Conservation (phyloP, 2,888 invertebrate species). For the Hemithea aestivaria region DNA sequence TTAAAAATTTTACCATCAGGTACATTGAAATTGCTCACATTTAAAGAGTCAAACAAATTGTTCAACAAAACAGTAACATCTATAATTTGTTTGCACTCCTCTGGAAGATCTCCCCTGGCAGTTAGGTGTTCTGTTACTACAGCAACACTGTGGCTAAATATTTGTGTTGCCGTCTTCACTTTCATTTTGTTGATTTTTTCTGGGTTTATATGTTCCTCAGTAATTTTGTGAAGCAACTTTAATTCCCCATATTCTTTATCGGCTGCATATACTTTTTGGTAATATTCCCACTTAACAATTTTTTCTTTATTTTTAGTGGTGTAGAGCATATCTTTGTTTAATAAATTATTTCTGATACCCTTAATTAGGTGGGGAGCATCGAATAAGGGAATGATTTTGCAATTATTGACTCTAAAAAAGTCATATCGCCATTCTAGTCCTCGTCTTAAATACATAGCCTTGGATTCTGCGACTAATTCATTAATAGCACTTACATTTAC, state of each 20-base stretch:
- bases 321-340: conserved; percentile 26
- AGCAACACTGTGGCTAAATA: conserved; percentile 35
- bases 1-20: conserved; percentile 24
- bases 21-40: conserved; percentile 14
- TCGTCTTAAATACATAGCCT: conserved; percentile 13
- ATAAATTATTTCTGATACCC: conserved; percentile 28
- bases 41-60: conserved; percentile 26
- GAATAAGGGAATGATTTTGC: conserved; percentile 26
- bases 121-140: conserved; percentile 23
- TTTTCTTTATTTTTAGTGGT: conserved; percentile 19
- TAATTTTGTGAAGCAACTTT: conserved; percentile 23
- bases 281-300: conserved; percentile 31
- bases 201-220: conserved; percentile 28
- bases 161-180: conserved; percentile 28
- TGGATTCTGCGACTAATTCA: conserved; percentile 23
- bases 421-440: conserved; percentile 23
- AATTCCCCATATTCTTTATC: conserved; percentile 29
- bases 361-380: conserved; percentile 32
- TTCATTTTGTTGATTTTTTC: conserved; percentile 34
- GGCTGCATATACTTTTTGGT: conserved; percentile 22
- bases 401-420: conserved; percentile 12
- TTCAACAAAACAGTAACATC: conserved; percentile 12
- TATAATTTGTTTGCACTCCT: conserved; percentile 4
- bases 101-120: conserved; percentile 9
- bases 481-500: conserved; percentile 29